Conservation (phyloP, 2,113 vertebrate species). For the Erythrocebus patas region DNA sequence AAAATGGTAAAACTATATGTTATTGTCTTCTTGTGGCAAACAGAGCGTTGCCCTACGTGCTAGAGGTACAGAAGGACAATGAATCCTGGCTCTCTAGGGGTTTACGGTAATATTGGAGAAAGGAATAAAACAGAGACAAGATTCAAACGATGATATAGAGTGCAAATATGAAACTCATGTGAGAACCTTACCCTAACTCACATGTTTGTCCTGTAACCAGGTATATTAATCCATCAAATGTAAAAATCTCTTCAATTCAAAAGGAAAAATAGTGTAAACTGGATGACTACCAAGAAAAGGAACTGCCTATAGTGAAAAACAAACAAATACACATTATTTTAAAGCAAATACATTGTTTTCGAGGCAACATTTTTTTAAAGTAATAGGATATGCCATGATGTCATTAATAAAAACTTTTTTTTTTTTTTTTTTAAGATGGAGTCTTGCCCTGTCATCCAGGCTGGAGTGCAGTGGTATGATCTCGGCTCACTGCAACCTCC, state of each 20-base stretch:
- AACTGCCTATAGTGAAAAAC: neutral
- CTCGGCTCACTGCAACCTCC: too few species aligned
- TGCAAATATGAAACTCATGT: neutral
- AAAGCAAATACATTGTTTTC: constrained; percentile 12
- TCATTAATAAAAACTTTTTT: neutral
- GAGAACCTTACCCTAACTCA: neutral
- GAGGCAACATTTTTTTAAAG: neutral
- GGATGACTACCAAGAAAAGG: neutral
- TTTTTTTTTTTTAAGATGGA: too few species aligned
- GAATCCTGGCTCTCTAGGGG: neutral
- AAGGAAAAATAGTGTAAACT: constrained; percentile 3
- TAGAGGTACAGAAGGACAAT: neutral
- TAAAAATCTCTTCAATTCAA: neutral
- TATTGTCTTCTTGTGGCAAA: neutral
- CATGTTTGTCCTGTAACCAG: neutral
- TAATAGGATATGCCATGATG: neutral
- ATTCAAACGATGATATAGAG: neutral
- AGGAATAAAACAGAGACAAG: neutral
- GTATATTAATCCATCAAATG: neutral
- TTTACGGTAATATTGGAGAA: neutral
- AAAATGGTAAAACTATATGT: neutral
- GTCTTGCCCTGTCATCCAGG: too few species aligned
- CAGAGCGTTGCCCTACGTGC: neutral
- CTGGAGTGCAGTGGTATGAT: too few species aligned
- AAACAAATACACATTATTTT: neutral